Conservation (phyloP, 2,797 vertebrate species). For the Mormyrops attenuatus region DNA sequence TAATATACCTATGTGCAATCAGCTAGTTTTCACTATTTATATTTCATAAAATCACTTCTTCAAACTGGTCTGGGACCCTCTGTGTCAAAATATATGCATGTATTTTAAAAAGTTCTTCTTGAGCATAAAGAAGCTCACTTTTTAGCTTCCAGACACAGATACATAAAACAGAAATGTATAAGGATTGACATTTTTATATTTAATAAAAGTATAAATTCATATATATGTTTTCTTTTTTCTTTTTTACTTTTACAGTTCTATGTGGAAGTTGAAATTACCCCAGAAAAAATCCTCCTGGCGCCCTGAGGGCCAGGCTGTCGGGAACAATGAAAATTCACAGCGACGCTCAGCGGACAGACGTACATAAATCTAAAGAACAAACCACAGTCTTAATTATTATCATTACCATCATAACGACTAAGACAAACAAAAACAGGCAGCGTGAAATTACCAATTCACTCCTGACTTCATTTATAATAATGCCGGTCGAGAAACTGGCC, state of each 20-base stretch:
- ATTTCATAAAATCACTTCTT: not conserved
- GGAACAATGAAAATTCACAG: not conserved
- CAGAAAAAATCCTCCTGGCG: not conserved
- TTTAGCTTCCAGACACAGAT: not conserved
- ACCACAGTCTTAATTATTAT: constrained; percentile 11
- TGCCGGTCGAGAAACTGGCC: not conserved
- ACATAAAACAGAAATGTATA: not conserved
- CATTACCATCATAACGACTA: not conserved
- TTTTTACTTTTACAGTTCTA: not conserved
- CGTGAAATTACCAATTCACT: not conserved
- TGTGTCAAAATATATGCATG: not conserved
- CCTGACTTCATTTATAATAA: not conserved
- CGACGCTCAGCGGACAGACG: not conserved
- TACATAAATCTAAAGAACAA: not conserved
- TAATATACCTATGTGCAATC: not conserved
- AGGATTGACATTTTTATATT: not conserved
- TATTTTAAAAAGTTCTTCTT: not conserved
- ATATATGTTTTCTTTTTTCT: not conserved
- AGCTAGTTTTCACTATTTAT: not conserved
- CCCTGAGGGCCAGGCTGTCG: not conserved
- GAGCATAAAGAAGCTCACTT: not conserved
- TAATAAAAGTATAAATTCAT: not conserved
- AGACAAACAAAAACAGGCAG: not conserved
- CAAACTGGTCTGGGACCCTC: not conserved
- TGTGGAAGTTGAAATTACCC: not conserved